Evolutionary conservation across 2,888 invertebrate genomes (phyloP).

Genomic region (Callinectes sapidus): DNA sequence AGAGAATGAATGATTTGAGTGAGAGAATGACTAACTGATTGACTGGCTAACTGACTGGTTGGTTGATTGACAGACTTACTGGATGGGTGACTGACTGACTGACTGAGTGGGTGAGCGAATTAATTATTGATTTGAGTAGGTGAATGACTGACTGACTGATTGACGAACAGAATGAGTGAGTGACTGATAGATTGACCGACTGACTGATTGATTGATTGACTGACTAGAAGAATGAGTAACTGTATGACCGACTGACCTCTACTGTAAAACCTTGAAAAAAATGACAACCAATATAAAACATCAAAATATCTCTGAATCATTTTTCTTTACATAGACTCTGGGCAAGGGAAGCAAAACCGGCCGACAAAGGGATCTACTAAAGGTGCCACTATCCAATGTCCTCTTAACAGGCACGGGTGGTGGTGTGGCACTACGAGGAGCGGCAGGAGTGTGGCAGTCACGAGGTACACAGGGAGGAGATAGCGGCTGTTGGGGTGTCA

Average conservation of each 20-base stretch:
- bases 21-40: too few relatives aligned
- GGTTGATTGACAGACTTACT: too few relatives aligned
- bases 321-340: too few relatives aligned
- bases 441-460: constrained; percentile 82
- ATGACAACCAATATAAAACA: not conserved
- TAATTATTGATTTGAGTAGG: not conserved
- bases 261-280: not conserved
- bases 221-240: not conserved
- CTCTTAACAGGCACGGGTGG: constrained; percentile 81
- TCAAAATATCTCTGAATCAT: not conserved
- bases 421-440: constrained; percentile 89
- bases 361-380: not conserved
- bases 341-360: too few relatives aligned
- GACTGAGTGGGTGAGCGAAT: not conserved
- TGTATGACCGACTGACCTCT: not conserved
- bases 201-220: not conserved
- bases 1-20: too few relatives aligned
- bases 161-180: not conserved
- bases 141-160: not conserved
- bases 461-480: constrained; percentile 91
- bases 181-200: not conserved
- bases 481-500: constrained; percentile 90
- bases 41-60: too few relatives aligned
- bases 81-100: too few relatives aligned
- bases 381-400: not conserved